Evolutionary conservation across 1,140 invertebrate genomes (phyloP).

Genomic region (Trachelipus rathkii): DNA sequence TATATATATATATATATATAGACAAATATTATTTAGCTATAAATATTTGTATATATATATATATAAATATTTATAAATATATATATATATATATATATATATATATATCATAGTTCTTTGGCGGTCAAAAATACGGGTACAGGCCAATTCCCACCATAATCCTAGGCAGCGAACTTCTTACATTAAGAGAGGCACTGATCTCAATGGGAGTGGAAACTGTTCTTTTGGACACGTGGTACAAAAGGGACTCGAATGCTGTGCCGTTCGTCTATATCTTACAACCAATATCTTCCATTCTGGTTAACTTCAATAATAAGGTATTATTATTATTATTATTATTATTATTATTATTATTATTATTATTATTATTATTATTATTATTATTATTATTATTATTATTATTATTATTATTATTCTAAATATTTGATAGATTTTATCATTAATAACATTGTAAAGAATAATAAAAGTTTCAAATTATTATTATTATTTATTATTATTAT

Average conservation of each 20-base stretch:
- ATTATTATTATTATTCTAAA: slow-evolving; percentile 3
- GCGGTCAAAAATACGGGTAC: slow-evolving; percentile 98
- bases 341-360: background rate
- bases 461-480: too few species aligned
- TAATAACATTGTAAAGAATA: too few species aligned
- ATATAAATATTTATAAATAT: background rate
- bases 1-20: slow-evolving; percentile 18
- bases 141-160: slow-evolving; percentile 94
- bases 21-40: too few species aligned
- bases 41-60: background rate
- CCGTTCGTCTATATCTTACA: slow-evolving; percentile 88
- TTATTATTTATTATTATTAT: too few species aligned
- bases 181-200: slow-evolving; percentile 76
- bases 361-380: background rate
- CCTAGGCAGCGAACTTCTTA: slow-evolving; percentile 80
- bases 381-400: background rate
- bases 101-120: slow-evolving; percentile 65
- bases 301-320: slow-evolving; percentile 98
- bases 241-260: slow-evolving; percentile 92
- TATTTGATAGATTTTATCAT: background rate
- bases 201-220: slow-evolving; percentile 74
- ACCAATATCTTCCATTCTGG: slow-evolving; percentile 92
- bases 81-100: background rate
- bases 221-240: slow-evolving; percentile 90
- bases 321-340: background rate